These are phyloP conservation scores for Toxotes lorentzi DNA, from an alignment of 2,797 vertebrate species.

Conservation along the genomic window DNA sequence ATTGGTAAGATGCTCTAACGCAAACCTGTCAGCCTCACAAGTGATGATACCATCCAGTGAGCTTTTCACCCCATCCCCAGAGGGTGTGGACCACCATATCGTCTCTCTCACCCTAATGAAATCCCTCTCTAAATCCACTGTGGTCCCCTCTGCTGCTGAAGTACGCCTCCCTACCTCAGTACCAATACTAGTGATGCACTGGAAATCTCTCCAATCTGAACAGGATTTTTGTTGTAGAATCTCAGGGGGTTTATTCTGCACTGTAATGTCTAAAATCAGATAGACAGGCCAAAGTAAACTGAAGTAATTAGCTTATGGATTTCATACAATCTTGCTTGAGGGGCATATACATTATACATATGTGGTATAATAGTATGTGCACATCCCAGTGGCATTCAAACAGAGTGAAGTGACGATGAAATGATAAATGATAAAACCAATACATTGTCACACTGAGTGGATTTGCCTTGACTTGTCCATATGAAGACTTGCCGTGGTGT, in stretches of 20 bases:
- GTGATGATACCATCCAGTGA: conserved; percentile 58
- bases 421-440: conserved; percentile 25
- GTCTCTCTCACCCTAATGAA: conserved; percentile 61
- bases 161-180: conserved; percentile 40
- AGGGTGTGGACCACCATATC: conserved; percentile 61
- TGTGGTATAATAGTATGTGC: neutral
- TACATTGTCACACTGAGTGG: conserved; percentile 19
- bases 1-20: conserved; percentile 70
- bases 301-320: conserved; percentile 71
- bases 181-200: conserved; percentile 44
- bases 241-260: conserved; percentile 38
- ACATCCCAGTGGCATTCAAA: conserved; percentile 1
- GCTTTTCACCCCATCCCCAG: conserved; percentile 52
- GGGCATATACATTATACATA: conserved; percentile 19
- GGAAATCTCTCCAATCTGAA: conserved; percentile 49
- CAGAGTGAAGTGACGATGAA: neutral
- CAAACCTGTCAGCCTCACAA: conserved; percentile 74
- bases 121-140: conserved; percentile 58
- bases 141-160: conserved; percentile 54
- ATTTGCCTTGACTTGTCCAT: conserved; percentile 17
- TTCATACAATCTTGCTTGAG: conserved; percentile 55
- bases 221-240: conserved; percentile 51
- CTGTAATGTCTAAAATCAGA: conserved; percentile 51
- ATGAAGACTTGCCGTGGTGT: conserved; percentile 1
- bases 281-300: conserved; percentile 45